A percentile compares a stretch with the other conserved stretches of the same genome.
Conservation (phyloP, 2,888 invertebrate genomes). For the Hetaerina titia region DNA sequence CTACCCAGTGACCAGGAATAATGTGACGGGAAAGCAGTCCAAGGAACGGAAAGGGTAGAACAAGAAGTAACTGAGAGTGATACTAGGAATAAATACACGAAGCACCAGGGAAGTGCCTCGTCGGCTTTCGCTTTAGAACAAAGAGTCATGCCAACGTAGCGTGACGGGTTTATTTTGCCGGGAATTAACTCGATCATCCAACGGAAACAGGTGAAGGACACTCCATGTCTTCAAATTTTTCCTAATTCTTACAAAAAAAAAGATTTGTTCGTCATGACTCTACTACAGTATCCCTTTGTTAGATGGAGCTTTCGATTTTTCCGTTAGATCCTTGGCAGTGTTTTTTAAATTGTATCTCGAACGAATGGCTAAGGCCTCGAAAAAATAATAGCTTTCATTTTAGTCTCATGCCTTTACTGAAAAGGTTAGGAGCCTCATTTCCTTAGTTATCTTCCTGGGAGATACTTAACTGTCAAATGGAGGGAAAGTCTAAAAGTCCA, state of each 20-base stretch:
- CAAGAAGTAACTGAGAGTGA: background rate
- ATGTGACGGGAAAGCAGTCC: background rate
- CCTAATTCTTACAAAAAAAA: background rate
- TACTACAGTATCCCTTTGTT: background rate
- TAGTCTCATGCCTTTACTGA: background rate
- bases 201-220: constrained; percentile 7
- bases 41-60: background rate
- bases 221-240: background rate
- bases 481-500: background rate
- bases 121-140: background rate
- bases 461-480: background rate
- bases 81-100: too few species aligned
- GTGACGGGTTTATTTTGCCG: background rate
- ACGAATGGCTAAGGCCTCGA: background rate
- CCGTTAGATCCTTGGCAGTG: background rate
- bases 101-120: background rate
- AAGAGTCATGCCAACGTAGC: background rate
- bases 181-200: background rate
- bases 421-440: background rate
- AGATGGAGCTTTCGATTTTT: background rate
- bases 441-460: background rate
- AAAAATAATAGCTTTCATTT: background rate
- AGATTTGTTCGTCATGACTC: background rate
- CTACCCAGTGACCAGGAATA: too few species aligned
- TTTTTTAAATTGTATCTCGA: background rate